Evolutionary conservation across 2,797 vertebrate species (phyloP), one percentile per base, ranked within the genome.

Genomic region (Pampus argenteus): DNA sequence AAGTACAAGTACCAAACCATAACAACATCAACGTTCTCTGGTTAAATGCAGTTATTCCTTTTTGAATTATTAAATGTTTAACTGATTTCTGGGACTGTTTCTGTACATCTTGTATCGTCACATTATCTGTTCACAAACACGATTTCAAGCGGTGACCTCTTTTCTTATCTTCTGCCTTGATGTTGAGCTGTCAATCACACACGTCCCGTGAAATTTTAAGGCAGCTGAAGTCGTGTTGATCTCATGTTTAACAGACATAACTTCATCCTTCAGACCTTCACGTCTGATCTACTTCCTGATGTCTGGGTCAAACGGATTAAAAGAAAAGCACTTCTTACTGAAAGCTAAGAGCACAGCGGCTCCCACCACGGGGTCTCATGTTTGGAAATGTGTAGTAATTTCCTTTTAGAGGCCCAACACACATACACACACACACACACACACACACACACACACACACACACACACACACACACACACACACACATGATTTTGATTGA

Each of bases 41-140:
- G 78, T 75, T 60, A 62, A 79, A 70, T 44, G 17, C 0, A 14
- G 62, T 65, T 20, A 66, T n/a, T 67, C 22, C 9, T 52, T 74
- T 76, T 68, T 31, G 51, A 79, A 68, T 65, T 1, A 49, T 22
- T 50, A 17, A 20, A 56, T n/a, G n/a, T n/a, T n/a, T n/a, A n/a
- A n/a, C 50, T 1, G 6, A 63, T 60, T 29, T 64, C 25, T 26
- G 29, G 9, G 28, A 11, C 44, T 2, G 28, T 52, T 57, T 77
- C 15, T 74, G 59, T 50, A 44, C 4, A 42, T 77, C 71, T 61
- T 20, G 29, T 63, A 66, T 45, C 0, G 65, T 36, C 23, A 15
- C 5, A 54, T 57, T 18, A 50, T 66, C 26, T 54, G 52, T 47
- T 28, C 29, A 66, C 20, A 45, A 74, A 64, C 26, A 6, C 29